Evolutionary conservation across 1,140 invertebrate genomes (phyloP).

Genomic region (Magallana gigas): DNA sequence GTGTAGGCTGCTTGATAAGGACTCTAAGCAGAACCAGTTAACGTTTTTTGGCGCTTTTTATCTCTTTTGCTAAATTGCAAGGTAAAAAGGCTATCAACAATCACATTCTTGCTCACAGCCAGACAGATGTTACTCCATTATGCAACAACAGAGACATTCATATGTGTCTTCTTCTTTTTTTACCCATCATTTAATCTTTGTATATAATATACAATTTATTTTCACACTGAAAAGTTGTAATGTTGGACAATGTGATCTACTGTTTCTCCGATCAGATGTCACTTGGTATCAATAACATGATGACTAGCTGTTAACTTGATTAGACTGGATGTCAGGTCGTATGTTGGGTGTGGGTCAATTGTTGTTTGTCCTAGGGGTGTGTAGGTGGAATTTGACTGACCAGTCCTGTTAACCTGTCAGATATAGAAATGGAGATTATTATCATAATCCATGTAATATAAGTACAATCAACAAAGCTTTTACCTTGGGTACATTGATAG

Average conservation of each 20-base stretch:
- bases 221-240: too few species aligned
- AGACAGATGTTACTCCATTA: not conserved
- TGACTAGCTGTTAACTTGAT: not conserved
- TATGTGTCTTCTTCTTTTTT: not conserved
- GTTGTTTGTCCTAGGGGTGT: constrained; percentile 27
- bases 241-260: not conserved
- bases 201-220: too few species aligned
- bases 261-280: not conserved
- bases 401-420: not conserved
- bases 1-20: too few species aligned
- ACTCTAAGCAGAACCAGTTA: too few species aligned
- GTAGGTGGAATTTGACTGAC: constrained; percentile 23
- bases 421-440: constrained; percentile 17
- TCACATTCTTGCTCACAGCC: not conserved
- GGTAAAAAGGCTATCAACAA: not conserved
- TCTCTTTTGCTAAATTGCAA: not conserved
- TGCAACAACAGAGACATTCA: not conserved
- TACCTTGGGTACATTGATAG: not conserved
- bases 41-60: not conserved
- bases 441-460: not conserved
- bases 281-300: not conserved
- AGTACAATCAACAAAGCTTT: not conserved
- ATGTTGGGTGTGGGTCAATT: not conserved
- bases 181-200: not conserved
- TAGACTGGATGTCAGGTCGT: constrained; percentile 1